Percentiles rank a stretch among this genome's conserved stretches.
phyloP scores from a whole-genome alignment of 2,797 vertebrate genomes.

The Ctenosaura bakeri region DNA sequence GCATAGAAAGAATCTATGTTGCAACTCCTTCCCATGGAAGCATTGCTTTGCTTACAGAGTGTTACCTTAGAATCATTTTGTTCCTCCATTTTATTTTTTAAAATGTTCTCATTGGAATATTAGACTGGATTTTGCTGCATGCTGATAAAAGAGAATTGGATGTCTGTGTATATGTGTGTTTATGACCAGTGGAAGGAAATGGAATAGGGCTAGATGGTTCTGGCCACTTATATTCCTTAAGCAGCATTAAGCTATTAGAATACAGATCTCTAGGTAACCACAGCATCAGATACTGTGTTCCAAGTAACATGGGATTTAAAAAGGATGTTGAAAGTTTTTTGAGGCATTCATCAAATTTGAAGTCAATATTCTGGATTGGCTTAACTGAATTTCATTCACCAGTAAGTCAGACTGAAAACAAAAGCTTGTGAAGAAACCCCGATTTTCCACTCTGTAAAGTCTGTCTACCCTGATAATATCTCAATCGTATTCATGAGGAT shows the following conservation, averaged over 20 bases:
- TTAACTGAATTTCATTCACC: neutral
- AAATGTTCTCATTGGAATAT: slow-evolving; percentile 46
- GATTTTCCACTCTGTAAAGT: neutral
- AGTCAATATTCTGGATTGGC: neutral
- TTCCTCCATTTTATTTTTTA: neutral
- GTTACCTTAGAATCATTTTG: neutral
- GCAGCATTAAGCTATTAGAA: neutral
- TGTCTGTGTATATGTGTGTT: no score
- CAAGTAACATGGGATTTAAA: no score
- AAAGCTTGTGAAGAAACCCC: neutral
- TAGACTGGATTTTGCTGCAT: neutral
- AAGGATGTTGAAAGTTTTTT: neutral
- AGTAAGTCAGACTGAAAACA: neutral
- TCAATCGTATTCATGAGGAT: neutral
- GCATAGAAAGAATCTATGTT: neutral
- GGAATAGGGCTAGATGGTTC: neutral
- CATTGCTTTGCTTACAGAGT: no score
- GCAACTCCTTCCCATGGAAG: neutral
- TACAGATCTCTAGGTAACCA: neutral
- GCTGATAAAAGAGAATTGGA: neutral
- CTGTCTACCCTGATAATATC: neutral
- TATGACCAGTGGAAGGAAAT: neutral
- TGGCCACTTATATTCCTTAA: no score
- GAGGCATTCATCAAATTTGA: neutral
- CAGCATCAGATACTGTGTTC: neutral